Conservation (phyloP, 2,888 invertebrate species). For the Amblyjoppa proteus region DNA sequence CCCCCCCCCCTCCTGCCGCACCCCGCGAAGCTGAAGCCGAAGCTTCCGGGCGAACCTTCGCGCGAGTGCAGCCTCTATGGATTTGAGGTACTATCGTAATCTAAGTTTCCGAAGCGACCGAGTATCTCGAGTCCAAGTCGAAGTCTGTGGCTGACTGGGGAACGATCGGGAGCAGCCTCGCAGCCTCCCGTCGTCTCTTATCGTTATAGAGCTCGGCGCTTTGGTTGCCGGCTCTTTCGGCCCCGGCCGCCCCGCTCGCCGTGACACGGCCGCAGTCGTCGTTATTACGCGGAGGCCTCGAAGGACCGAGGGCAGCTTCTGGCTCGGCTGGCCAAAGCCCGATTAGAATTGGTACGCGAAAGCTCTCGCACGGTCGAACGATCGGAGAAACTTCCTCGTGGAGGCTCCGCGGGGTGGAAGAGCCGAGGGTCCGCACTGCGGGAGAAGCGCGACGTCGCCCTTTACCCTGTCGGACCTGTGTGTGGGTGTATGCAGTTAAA, state of each 20-base stretch:
- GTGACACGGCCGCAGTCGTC: slow-evolving; percentile 5
- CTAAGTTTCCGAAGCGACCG: slow-evolving; percentile 70
- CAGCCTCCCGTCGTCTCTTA: not conserved
- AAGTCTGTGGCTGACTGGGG: slow-evolving; percentile 67
- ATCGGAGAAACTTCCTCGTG: slow-evolving; percentile 6
- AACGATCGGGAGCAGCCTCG: slow-evolving; percentile 14
- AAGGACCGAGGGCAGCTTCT: slow-evolving; percentile 50
- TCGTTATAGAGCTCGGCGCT: not conserved
- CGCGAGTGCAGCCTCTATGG: slow-evolving; percentile 17
- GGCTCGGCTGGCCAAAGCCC: slow-evolving; percentile 53
- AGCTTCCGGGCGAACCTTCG: slow-evolving; percentile 22
- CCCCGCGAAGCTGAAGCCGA: slow-evolving; percentile 18
- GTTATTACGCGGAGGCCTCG: slow-evolving; percentile 57
- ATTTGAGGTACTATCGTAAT: slow-evolving; percentile 66
- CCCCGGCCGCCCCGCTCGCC: not conserved
- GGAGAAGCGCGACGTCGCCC: not conserved
- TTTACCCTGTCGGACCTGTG: not conserved
- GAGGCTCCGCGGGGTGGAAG: not conserved
- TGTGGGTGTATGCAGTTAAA: not conserved
- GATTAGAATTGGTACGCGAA: slow-evolving; percentile 75
- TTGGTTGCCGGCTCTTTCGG: slow-evolving; percentile 14
- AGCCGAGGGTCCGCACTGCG: not conserved
- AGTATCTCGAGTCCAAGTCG: slow-evolving; percentile 70
- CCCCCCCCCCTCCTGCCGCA: not conserved
- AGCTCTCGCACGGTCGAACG: slow-evolving; percentile 2